Base-by-base conservation (phyloP, 2,797 vertebrate genomes). In the Anabacerthia variegaticeps region DNA sequence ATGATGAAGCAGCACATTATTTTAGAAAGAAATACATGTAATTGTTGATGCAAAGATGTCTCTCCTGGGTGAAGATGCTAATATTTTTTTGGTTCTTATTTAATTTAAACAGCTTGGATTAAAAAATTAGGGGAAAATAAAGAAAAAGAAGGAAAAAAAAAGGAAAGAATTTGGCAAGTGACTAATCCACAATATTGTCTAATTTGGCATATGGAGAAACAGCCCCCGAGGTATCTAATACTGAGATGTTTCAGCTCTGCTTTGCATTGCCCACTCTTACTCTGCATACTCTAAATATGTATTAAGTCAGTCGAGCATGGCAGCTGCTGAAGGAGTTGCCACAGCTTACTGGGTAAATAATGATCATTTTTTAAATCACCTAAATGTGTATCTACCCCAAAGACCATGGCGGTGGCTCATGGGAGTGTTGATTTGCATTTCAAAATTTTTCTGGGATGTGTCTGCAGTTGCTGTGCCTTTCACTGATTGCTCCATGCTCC, bases 331-430 rank as follows among this genome's bases (percentile, higher is more conserved):
- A 97, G 95, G 89, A 96, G 93, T 94, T 95, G 87, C 93, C 91
- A 95, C 90, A 95, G 93, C 93, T 96, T 96, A 95, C 90, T 95
- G 93, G 93, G 92, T 96, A 97, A 97, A 97, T 97, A 97, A 96
- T 95, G 95, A 96, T 96, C 87, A 0, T 74, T 97, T 97, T 87
- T 92, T 41, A 95, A 96, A 97, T 94, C 91, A 94, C 91, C 90
- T 93, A 95, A 96, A 95, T 89, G 81, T 34, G 13, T 78, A 94
- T 93, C 89, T 95, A 95, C 92, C 95, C 95, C 56, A 92, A 97
- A 96, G 95, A 96, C 88, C 91, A 77, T 66, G 89, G 91, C 1
- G 0, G 65, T 51, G 82, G 82, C 94, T 96, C 95, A 93, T 81
- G 95, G 96, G 95, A 93, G 93, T 43, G 55, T 34, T 68, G 76